A percentile compares a stretch with the other conserved stretches of the same genome.
Conservation (phyloP, 2,113 vertebrate species). For the Varanus salvator region DNA sequence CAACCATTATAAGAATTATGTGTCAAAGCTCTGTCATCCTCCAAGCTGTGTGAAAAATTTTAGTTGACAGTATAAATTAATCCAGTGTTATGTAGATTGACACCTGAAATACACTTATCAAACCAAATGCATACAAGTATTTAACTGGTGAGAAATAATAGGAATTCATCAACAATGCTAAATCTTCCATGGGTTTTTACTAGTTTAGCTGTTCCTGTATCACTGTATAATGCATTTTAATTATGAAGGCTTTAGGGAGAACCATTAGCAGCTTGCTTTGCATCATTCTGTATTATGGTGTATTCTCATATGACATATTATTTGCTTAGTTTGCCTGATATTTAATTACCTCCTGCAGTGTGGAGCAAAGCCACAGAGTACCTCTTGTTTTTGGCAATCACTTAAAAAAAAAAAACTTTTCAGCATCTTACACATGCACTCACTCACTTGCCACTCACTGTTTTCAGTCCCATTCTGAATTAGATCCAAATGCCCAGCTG, state of each 20-base stretch:
- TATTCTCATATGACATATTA: slow-evolving; percentile 61
- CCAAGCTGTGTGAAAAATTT: neutral
- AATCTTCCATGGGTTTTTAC: neutral
- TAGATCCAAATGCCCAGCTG: slow-evolving; percentile 35
- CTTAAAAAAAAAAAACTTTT: neutral
- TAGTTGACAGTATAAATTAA: neutral
- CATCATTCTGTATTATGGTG: neutral
- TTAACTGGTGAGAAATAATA: neutral
- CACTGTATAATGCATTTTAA: slow-evolving; percentile 34
- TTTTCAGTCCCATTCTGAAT: slow-evolving; percentile 50
- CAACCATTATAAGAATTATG: neutral
- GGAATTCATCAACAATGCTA: neutral
- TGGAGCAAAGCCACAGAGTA: slow-evolving; percentile 47
- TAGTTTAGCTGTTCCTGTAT: neutral
- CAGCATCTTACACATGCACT: slow-evolving; percentile 5
- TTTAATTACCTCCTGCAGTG: slow-evolving; percentile 52
- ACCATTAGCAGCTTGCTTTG: slow-evolving; percentile 51
- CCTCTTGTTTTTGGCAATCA: slow-evolving; percentile 53
- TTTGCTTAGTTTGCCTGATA: slow-evolving; percentile 31
- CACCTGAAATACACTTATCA: neutral
- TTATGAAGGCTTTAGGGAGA: slow-evolving; percentile 40
- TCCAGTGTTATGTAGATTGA: neutral
- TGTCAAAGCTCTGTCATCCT: neutral
- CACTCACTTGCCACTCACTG: slow-evolving; percentile 40
- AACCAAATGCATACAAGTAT: fast-evolving